Conservation (phyloP, 2,797 vertebrate species). For the Amazona finschi region DNA sequence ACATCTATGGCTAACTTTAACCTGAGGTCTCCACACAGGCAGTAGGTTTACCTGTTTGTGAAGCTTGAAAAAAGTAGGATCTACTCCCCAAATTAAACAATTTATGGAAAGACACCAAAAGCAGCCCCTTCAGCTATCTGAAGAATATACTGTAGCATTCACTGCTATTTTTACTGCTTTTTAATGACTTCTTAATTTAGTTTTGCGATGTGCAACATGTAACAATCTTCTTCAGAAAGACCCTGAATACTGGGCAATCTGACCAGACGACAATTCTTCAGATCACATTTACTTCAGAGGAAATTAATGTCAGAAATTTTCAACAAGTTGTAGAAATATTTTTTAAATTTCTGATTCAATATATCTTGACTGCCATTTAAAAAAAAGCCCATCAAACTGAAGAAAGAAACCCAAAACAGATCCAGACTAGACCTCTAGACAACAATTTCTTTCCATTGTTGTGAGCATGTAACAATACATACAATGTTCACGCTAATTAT, state of each 20-base stretch:
- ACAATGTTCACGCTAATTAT: constrained; percentile 4
- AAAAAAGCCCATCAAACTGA: background rate
- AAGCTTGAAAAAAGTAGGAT: background rate
- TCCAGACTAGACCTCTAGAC: background rate
- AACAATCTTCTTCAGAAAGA: background rate
- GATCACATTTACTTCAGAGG: background rate
- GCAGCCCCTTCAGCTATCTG: background rate
- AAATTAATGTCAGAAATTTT: background rate
- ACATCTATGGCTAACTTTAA: background rate
- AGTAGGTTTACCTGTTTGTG: background rate
- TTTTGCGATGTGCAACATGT: background rate
- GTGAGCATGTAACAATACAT: constrained; percentile 36
- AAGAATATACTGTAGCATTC: background rate
- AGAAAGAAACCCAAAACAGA: background rate
- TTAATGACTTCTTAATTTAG: background rate
- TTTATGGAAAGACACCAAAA: background rate
- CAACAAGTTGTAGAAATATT: background rate
- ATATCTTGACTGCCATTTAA: background rate
- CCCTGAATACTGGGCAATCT: background rate
- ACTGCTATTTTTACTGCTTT: background rate
- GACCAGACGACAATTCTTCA: background rate
- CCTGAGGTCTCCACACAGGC: background rate
- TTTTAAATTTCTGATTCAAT: background rate
- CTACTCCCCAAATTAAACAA: background rate
- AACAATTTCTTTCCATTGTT: background rate